These are phyloP conservation scores for Menidia beryllina DNA, from an alignment of 2,113 vertebrate genomes.

Conservation along the genomic window DNA sequence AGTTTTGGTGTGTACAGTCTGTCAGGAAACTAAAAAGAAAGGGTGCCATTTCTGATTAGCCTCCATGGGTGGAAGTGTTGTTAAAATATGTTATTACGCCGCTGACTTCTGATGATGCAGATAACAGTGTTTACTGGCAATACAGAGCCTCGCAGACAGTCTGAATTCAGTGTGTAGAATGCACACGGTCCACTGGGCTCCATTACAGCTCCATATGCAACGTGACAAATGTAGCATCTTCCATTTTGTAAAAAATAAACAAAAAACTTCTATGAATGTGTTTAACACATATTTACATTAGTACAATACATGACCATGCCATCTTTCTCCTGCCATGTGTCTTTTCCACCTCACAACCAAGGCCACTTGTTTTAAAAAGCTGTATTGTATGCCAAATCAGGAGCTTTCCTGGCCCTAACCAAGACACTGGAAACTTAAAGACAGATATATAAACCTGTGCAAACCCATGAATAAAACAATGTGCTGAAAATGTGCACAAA, in stretches of 20 bases:
- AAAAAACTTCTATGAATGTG: neutral
- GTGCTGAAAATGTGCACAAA: neutral
- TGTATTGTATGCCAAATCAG: neutral
- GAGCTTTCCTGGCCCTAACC: neutral
- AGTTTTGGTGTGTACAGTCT: neutral
- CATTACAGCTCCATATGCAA: neutral
- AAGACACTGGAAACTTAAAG: neutral
- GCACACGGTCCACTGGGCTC: neutral
- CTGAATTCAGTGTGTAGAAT: neutral
- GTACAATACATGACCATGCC: neutral
- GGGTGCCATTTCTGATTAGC: neutral
- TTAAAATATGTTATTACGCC: constrained; percentile 6
- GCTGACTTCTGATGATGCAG: constrained; percentile 9
- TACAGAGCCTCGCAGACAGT: constrained; percentile 22
- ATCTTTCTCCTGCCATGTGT: neutral
- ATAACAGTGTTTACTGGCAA: constrained; percentile 38
- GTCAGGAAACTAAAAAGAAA: neutral
- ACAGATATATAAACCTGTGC: neutral
- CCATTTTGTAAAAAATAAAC: neutral
- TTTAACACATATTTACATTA: neutral
- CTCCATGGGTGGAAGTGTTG: neutral
- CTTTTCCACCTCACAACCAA: no score
- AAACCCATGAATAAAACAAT: neutral
- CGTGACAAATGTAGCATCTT: neutral
- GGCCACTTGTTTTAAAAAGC: neutral